Evolutionary conservation across 2,113 vertebrate genomes (phyloP).

Genomic region (Pygoscelis adeliae): DNA sequence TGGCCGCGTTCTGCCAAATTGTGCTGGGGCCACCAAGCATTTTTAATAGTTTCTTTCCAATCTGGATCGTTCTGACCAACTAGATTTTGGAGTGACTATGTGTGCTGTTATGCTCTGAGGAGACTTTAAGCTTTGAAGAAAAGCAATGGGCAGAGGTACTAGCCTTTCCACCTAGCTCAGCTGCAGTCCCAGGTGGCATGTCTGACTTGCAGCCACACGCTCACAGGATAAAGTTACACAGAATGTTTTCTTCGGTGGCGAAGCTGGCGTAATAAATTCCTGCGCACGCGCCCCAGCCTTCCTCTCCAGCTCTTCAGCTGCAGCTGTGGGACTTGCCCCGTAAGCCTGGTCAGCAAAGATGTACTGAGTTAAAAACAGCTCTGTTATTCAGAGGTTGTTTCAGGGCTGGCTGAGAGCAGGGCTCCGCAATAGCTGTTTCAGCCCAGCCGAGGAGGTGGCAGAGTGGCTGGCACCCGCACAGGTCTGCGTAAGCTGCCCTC

Average conservation of each 20-base stretch:
- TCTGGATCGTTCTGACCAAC: neutral
- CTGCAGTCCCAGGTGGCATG: neutral
- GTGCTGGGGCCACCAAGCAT: neutral
- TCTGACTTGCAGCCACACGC: neutral
- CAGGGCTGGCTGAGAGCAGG: neutral
- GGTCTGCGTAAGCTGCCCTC: neutral
- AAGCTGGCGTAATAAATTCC: neutral
- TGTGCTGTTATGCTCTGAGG: neutral
- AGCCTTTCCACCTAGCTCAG: neutral
- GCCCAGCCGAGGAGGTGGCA: fast-evolving
- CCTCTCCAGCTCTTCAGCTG: neutral
- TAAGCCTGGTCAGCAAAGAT: neutral
- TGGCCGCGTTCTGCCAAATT: neutral
- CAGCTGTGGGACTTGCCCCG: neutral
- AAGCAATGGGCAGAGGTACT: neutral
- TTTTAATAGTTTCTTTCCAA: neutral
- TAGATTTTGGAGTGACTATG: neutral
- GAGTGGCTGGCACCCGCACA: fast-evolving
- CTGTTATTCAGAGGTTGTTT: neutral
- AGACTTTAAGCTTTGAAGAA: neutral
- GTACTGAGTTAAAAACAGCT: neutral
- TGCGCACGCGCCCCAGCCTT: neutral
- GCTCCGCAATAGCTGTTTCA: neutral
- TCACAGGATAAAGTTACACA: neutral
- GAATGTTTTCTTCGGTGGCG: neutral